A percentile compares a stretch with the other conserved stretches of the same genome.
Conservation (phyloP, 2,888 invertebrate genomes). For the Tortricodes alternella region DNA sequence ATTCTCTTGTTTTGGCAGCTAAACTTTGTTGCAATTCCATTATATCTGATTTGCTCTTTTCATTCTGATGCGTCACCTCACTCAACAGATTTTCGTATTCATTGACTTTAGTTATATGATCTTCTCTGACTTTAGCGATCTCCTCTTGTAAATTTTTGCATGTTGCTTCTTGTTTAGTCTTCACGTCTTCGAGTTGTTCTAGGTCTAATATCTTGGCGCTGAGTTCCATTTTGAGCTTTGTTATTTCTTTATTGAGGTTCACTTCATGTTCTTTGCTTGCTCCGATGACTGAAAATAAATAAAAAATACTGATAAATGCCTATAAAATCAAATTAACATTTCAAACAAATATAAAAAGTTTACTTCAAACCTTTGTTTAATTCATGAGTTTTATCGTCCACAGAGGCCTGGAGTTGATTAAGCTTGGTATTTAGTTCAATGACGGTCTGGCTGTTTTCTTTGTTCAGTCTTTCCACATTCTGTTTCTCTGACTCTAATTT, state of each 20-base stretch:
- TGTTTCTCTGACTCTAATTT: slow-evolving; percentile 74
- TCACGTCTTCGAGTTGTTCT: slow-evolving; percentile 73
- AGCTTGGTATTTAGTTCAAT: slow-evolving; percentile 74
- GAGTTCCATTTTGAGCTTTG: slow-evolving; percentile 79
- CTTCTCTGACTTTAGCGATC: slow-evolving; percentile 62
- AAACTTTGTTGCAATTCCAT: slow-evolving; percentile 66
- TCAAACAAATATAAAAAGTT: slow-evolving; percentile 16
- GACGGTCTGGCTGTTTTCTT: slow-evolving; percentile 74
- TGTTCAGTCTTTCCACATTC: slow-evolving; percentile 71
- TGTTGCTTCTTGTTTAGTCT: slow-evolving; percentile 64
- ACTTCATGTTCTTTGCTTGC: slow-evolving; percentile 77
- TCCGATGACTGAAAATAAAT: slow-evolving; percentile 72
- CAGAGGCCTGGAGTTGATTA: slow-evolving; percentile 71
- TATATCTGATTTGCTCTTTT: slow-evolving; percentile 69
- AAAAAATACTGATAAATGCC: no score
- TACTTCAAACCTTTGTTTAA: slow-evolving; percentile 72
- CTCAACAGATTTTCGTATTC: slow-evolving; percentile 73
- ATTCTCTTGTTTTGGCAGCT: slow-evolving; percentile 66
- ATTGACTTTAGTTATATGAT: slow-evolving; percentile 67
- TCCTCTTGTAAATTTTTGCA: slow-evolving; percentile 69
- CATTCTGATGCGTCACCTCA: slow-evolving; percentile 69
- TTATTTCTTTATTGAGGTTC: slow-evolving; percentile 75
- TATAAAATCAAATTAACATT: slow-evolving; percentile 16
- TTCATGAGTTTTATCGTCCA: slow-evolving; percentile 78
- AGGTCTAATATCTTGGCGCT: slow-evolving; percentile 81